Conservation (phyloP, 2,797 vertebrate genomes). For the Tenualosa thibaudeaui region DNA sequence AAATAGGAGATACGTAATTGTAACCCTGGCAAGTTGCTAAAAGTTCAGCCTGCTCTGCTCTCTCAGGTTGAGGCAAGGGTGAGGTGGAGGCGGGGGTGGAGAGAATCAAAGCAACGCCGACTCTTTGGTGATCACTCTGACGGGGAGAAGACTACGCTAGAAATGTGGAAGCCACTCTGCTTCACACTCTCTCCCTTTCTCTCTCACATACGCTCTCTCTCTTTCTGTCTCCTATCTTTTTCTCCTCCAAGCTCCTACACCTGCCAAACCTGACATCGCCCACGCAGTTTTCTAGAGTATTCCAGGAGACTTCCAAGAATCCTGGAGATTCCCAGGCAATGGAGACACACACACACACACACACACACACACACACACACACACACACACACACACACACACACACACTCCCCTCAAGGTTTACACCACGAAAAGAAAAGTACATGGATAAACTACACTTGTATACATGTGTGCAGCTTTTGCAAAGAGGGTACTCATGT, state of each 20-base stretch:
- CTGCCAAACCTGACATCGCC: conserved; percentile 50
- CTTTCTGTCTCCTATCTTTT: conserved; percentile 1
- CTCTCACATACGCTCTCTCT: background rate
- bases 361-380: conserved; percentile 15
- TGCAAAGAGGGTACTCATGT: background rate
- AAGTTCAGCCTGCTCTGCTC: conserved; percentile 44
- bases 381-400: conserved; percentile 32
- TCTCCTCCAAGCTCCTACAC: conserved; percentile 37
- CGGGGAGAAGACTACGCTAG: conserved; percentile 18
- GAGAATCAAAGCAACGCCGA: conserved; percentile 53
- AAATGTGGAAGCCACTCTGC: conserved; percentile 49
- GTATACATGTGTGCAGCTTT: background rate
- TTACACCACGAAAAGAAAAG: background rate
- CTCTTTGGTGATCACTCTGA: conserved; percentile 42
- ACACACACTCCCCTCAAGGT: conserved; percentile 26
- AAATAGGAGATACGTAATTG: conserved; percentile 62
- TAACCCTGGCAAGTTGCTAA: conserved; percentile 63
- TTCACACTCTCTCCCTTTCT: background rate
- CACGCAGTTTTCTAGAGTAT: conserved; percentile 33
- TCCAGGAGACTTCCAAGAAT: conserved; percentile 32
- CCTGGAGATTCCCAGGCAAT: background rate
- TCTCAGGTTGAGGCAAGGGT: background rate
- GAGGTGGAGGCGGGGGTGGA: background rate
- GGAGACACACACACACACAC: conserved; percentile 2
- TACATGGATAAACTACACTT: background rate